Percentiles rank a stretch among this genome's conserved stretches.
Evolutionary conservation across 1,140 invertebrate genomes (phyloP).

Genomic region (Trichogramma pretiosum): DNA sequence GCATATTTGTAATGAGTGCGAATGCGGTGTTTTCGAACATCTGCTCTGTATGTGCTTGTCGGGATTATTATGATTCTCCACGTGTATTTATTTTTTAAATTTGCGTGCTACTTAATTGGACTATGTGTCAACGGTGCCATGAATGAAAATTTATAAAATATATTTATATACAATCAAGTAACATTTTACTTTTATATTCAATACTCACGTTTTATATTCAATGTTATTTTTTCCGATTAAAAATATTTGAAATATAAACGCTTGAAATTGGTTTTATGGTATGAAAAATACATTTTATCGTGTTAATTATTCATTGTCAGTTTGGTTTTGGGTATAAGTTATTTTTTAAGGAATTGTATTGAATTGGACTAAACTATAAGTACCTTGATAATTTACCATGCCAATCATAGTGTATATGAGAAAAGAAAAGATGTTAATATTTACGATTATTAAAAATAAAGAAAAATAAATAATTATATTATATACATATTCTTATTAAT

Average conservation of each 20-base stretch:
- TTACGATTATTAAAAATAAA: conserved; percentile 17
- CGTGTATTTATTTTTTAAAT: no score
- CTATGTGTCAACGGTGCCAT: no score
- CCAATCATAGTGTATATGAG: conserved; percentile 11
- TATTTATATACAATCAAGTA: no score
- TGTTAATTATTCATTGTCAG: background rate
- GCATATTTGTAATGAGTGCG: no score
- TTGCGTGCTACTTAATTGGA: no score
- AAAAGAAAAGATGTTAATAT: conserved; percentile 23
- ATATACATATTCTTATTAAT: conserved; percentile 23
- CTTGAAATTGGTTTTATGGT: background rate
- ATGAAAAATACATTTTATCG: background rate
- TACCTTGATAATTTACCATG: conserved; percentile 8
- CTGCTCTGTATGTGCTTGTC: no score
- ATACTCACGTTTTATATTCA: no score
- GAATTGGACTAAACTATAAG: conserved; percentile 16
- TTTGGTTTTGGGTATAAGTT: conserved; percentile 18
- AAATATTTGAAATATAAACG: background rate
- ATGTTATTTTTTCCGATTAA: no score
- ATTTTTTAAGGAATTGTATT: conserved; percentile 20
- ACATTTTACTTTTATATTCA: no score
- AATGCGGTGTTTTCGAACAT: no score
- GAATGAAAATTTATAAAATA: no score
- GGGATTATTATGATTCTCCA: no score
- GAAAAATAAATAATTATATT: conserved; percentile 11